Conservation (phyloP, 2,113 vertebrate genomes). For the Sebastes schlegelii region DNA sequence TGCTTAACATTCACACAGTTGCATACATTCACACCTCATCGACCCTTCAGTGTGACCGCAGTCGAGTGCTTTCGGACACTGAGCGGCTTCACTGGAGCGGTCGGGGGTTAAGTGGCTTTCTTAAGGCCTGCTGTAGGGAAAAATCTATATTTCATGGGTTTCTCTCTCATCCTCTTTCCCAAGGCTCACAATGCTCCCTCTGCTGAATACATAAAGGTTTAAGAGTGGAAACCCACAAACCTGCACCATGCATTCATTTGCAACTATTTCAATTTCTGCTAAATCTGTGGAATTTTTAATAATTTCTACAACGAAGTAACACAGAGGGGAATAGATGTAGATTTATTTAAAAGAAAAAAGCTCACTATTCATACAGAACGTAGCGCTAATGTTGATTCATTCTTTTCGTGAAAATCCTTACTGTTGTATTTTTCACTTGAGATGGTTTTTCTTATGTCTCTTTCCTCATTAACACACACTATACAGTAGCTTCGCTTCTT, state of each 20-base stretch:
- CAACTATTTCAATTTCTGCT: constrained; percentile 41
- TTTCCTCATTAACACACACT: background rate
- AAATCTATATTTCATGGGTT: constrained; percentile 73
- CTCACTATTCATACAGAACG: constrained; percentile 13
- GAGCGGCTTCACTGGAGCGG: constrained; percentile 60
- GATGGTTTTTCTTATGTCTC: constrained; percentile 1
- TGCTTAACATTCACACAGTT: constrained; percentile 40
- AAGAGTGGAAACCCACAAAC: constrained; percentile 26
- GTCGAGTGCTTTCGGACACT: constrained; percentile 41
- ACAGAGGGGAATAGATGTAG: constrained; percentile 2
- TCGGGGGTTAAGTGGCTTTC: constrained; percentile 65
- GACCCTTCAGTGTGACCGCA: constrained; percentile 29
- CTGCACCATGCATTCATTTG: constrained; percentile 44
- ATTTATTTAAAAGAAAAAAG: constrained; percentile 24
- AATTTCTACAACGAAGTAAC: background rate
- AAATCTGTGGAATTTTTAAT: constrained; percentile 41
- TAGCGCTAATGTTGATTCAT: constrained; percentile 43
- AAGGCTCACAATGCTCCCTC: constrained; percentile 47
- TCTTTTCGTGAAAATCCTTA: constrained; percentile 25
- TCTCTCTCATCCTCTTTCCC: constrained; percentile 35
- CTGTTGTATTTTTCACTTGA: constrained; percentile 8
- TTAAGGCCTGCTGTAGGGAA: constrained; percentile 49
- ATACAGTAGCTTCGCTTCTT: background rate
- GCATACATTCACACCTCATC: constrained; percentile 39
- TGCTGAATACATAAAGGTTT: constrained; percentile 55